A percentile compares a stretch with the other conserved stretches of the same genome.
Evolutionary conservation across 2,888 invertebrate species (phyloP).

Genomic region (Sesia apiformis): DNA sequence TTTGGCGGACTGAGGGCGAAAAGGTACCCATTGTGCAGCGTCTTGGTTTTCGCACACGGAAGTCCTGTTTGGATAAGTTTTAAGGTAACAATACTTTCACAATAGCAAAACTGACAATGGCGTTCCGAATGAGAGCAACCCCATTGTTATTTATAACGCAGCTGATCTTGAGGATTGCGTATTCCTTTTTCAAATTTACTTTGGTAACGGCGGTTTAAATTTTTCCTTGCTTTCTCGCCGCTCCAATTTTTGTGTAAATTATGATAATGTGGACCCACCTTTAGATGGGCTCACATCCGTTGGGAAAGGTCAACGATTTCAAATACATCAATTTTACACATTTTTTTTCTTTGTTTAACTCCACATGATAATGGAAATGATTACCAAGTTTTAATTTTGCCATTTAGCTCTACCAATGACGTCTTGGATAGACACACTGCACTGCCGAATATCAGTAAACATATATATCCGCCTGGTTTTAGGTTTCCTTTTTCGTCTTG

Average conservation of each 20-base stretch:
- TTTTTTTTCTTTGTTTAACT: no score
- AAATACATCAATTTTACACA: no score
- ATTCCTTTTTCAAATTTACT: conserved; percentile 32
- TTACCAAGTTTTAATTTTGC: no score
- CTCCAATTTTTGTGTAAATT: conserved; percentile 28
- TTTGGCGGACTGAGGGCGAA: conserved; percentile 46
- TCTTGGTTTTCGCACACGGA: conserved; percentile 63
- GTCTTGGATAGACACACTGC: no score
- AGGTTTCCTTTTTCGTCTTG: no score
- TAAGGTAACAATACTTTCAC: conserved; percentile 49
- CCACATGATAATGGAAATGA: no score
- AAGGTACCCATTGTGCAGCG: conserved; percentile 27
- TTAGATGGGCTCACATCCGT: not conserved
- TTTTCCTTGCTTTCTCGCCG: conserved; percentile 24
- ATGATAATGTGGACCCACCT: conserved; percentile 11
- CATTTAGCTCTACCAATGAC: no score
- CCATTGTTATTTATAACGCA: conserved; percentile 41
- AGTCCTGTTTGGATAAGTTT: conserved; percentile 50
- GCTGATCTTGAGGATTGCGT: conserved; percentile 49
- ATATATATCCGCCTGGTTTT: no score
- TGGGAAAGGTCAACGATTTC: not conserved
- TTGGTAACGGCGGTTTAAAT: conserved; percentile 41
- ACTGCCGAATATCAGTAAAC: no score
- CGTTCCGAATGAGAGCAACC: conserved; percentile 48
- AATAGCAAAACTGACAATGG: conserved; percentile 47